These are phyloP conservation scores for Shinisaurus crocodilurus DNA, from an alignment of 2,113 vertebrate genomes.

Conservation along the genomic window DNA sequence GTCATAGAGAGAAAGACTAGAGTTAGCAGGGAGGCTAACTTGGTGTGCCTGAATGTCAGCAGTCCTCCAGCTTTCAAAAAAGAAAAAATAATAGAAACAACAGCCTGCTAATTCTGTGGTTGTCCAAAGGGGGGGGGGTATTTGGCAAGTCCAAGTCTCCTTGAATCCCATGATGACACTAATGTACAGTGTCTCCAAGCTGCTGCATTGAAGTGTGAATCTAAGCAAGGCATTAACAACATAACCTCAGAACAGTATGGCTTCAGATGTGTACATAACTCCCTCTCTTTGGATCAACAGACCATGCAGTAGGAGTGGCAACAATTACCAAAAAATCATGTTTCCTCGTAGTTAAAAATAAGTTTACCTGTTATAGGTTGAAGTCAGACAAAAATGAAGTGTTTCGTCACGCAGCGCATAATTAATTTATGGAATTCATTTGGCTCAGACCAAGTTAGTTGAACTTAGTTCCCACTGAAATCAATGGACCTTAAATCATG, in stretches of 20 bases:
- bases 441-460: background rate
- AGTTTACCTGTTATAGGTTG: background rate
- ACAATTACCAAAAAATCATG: conserved; percentile 18
- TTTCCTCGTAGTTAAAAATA: background rate
- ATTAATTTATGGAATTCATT: background rate
- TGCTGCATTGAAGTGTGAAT: conserved; percentile 31
- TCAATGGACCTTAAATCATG: background rate
- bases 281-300: conserved; percentile 52
- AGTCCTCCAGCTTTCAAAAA: conserved; percentile 80
- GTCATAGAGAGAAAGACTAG: conserved; percentile 77
- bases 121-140: conserved; percentile 62
- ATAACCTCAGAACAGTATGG: background rate
- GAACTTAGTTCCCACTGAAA: background rate
- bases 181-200: conserved; percentile 59
- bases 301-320: conserved; percentile 17
- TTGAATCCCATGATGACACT: conserved; percentile 58
- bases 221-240: conserved; percentile 34
- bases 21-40: conserved; percentile 78
- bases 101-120: conserved; percentile 71
- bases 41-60: conserved; percentile 82
- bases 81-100: conserved; percentile 72
- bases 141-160: conserved; percentile 64
- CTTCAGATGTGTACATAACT: background rate
- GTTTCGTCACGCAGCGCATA: background rate
- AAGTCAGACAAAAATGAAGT: background rate